Conservation (phyloP, 2,888 invertebrate species). For the Syrista parreyssii region DNA sequence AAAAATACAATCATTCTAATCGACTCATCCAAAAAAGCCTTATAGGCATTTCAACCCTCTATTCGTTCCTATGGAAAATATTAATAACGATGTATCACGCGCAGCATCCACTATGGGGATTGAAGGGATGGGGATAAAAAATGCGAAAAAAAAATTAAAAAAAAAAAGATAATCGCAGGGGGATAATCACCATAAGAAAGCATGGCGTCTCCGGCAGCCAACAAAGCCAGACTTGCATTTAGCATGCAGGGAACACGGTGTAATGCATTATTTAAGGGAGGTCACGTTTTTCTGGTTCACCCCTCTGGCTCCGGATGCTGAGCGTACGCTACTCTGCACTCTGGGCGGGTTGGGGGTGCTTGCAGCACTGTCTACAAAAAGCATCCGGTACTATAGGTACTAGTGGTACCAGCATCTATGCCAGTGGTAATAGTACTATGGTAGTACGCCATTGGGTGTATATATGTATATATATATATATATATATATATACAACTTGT, state of each 20-base stretch:
- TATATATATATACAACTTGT: neutral
- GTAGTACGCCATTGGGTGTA: neutral
- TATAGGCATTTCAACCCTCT: neutral
- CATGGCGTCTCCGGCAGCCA: neutral
- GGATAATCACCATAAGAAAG: neutral
- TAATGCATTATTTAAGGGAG: conserved; percentile 40
- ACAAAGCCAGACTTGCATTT: neutral
- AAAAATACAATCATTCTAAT: conserved; percentile 16
- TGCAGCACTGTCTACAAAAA: neutral
- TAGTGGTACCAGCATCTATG: neutral
- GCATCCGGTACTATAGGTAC: neutral
- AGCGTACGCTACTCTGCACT: neutral
- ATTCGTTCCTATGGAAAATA: neutral
- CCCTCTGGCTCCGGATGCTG: conserved; percentile 1
- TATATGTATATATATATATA: neutral
- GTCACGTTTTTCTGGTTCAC: conserved; percentile 35
- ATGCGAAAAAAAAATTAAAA: neutral
- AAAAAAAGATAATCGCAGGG: neutral
- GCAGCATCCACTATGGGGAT: neutral
- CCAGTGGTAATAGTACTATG: neutral
- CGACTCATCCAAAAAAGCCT: neutral
- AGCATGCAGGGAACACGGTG: conserved; percentile 24
- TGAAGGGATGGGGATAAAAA: neutral
- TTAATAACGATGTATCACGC: neutral
- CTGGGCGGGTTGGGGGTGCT: neutral